phyloP scores from a whole-genome alignment of 2,888 invertebrate species.

The Glomeris marginata region DNA sequence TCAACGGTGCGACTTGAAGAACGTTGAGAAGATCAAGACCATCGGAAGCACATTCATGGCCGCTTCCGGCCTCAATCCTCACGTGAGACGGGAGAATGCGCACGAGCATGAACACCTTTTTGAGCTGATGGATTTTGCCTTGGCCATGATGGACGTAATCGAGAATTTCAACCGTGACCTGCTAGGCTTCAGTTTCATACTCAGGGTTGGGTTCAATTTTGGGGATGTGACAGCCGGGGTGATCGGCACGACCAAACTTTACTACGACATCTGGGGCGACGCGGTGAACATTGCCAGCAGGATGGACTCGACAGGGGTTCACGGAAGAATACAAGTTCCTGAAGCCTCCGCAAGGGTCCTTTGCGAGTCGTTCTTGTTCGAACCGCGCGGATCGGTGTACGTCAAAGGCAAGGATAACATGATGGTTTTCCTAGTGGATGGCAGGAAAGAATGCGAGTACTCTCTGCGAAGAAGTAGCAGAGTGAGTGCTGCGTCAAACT shows the following conservation, averaged over 20 bases:
- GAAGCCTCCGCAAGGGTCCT: slow-evolving; percentile 57
- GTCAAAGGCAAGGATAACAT: slow-evolving; percentile 95
- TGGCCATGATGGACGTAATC: slow-evolving; percentile 77
- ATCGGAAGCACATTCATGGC: slow-evolving; percentile 97
- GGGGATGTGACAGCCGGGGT: slow-evolving; percentile 94
- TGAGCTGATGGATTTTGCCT: slow-evolving; percentile 80
- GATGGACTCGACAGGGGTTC: slow-evolving; percentile 92
- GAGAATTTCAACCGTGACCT: slow-evolving; percentile 78
- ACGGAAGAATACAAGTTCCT: slow-evolving; percentile 67
- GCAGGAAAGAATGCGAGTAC: slow-evolving; percentile 19
- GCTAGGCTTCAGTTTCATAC: slow-evolving; percentile 71
- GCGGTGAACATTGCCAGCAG: slow-evolving; percentile 93
- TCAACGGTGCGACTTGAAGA: slow-evolving; percentile 59
- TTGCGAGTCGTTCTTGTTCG: slow-evolving; percentile 62
- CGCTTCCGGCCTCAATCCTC: slow-evolving; percentile 82
- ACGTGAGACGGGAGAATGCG: slow-evolving; percentile 45
- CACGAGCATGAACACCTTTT: slow-evolving; percentile 60
- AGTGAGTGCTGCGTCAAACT: no score
- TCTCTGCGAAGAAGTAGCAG: no score
- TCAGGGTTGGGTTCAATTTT: slow-evolving; percentile 71
- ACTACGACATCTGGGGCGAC: slow-evolving; percentile 98
- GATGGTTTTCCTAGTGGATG: slow-evolving; percentile 60
- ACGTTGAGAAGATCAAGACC: slow-evolving; percentile 95
- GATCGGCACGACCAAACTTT: slow-evolving; percentile 87
- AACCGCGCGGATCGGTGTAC: slow-evolving; percentile 81